Evolutionary conservation across 2,113 vertebrate species (phyloP), one percentile per base, ranked within the genome.

Genomic region (Sander vitreus): DNA sequence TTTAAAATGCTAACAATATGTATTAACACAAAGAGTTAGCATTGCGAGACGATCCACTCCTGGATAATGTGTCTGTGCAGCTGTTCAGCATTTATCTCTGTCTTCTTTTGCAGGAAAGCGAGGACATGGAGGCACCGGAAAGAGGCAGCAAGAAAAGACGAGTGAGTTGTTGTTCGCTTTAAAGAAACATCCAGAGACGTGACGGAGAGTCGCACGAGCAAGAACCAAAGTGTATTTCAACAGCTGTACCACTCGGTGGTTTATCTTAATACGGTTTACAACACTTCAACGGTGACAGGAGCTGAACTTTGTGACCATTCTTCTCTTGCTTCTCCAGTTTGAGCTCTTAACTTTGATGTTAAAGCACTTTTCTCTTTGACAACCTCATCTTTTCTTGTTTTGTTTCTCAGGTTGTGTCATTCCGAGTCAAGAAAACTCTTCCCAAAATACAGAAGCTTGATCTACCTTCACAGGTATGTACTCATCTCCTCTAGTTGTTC

Each of bases 391-490:
- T 39, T 53, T 47, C n/a, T 39, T 53, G 0, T 51, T 18, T 30
- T 2, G 9, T 76, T 23, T 73, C 55, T 30, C 73, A 95, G 94
- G 89, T 94, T 6, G 84, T 92, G 25, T 95, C 94, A 0, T 95
- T 95, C 85, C 66, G 88, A 85, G 70, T 95, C 76, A 95, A 91
- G 81, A 91, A 59, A 81, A 95, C 91, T 9, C 85, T 92, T 75
- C 87, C 91, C 54, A 87, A 33, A 81, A 66, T 70, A 4, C 72
- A 90, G 2, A 86, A 80, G n/a, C 0, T 68, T 3, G 57, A 9
- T 3, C 5, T 36, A 1, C 0, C 76, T 2, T 78, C 76, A 9
- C 74, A 91, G 93, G 94, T 94, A 57, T 3, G 9, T 57, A 0
- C 45, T 50, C 36, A 25, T 16, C 6, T 60, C 23, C 4, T 45